A percentile compares a stretch with the other conserved stretches of the same genome.
These are phyloP conservation scores for Lampris megalopsis DNA, from an alignment of 2,113 vertebrate species.

Conservation along the genomic window DNA sequence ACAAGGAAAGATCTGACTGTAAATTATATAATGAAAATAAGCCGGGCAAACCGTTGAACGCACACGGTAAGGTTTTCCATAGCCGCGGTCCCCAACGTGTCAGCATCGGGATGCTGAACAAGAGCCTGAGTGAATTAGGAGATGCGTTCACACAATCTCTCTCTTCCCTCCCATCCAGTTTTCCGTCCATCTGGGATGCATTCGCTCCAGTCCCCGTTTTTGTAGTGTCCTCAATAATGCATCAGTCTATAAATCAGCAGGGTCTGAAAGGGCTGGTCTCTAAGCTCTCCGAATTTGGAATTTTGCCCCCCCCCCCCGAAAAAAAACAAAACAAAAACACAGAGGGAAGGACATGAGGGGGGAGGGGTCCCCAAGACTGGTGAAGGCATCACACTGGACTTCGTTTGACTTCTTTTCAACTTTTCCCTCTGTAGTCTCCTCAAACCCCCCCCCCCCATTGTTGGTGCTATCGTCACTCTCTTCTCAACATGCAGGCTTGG, in stretches of 20 bases:
- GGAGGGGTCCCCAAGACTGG: constrained; percentile 38
- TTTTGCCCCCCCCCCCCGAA: neutral
- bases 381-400: constrained; percentile 36
- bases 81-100: too few species aligned
- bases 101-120: neutral
- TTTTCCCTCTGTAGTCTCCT: neutral
- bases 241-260: constrained; percentile 42
- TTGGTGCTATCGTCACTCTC: neutral
- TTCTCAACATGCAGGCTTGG: constrained; percentile 34
- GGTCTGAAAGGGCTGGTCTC: constrained; percentile 50
- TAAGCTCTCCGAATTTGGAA: constrained; percentile 29
- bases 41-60: constrained; percentile 7
- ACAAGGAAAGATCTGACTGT: neutral
- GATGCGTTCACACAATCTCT: constrained; percentile 34
- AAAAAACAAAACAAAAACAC: constrained; percentile 6
- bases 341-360: neutral
- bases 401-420: constrained; percentile 17
- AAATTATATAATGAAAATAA: constrained; percentile 1
- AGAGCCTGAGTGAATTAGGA: constrained; percentile 1
- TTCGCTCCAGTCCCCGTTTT: neutral
- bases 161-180: neutral
- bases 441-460: neutral
- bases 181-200: constrained; percentile 30
- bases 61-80: neutral
- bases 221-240: neutral